These are phyloP conservation scores for Trachelus stipa DNA, from an alignment of 2,888 invertebrate species.

Conservation along the genomic window DNA sequence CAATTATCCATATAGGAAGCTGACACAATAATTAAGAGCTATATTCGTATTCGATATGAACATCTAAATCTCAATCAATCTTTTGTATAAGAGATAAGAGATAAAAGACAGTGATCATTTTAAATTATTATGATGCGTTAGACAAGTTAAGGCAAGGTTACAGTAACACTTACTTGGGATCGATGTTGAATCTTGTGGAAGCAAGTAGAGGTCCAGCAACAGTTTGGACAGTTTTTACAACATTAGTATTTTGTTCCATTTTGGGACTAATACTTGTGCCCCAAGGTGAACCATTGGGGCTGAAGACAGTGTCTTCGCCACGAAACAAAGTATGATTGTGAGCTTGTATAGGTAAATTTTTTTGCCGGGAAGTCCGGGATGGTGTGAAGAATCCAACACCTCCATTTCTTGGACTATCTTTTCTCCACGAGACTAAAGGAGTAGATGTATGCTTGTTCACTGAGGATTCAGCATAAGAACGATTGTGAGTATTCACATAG, in stretches of 20 bases:
- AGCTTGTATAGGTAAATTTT: slow-evolving; percentile 17
- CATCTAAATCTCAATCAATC: neutral
- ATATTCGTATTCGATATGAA: slow-evolving; percentile 1
- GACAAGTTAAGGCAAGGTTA: slow-evolving; percentile 2
- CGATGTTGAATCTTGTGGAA: slow-evolving; percentile 67
- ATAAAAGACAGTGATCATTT: neutral
- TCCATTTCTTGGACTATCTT: slow-evolving; percentile 39
- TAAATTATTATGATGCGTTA: neutral
- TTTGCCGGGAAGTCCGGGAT: slow-evolving; percentile 25
- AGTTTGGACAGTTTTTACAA: slow-evolving; percentile 56
- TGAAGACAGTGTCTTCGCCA: slow-evolving; percentile 41
- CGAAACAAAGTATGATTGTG: slow-evolving; percentile 33
- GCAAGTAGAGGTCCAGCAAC: slow-evolving; percentile 66
- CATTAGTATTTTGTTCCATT: slow-evolving; percentile 44
- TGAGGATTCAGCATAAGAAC: slow-evolving; percentile 11
- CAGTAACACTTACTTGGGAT: slow-evolving; percentile 61
- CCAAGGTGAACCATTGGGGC: slow-evolving; percentile 53
- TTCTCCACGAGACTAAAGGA: slow-evolving; percentile 37
- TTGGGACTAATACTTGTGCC: slow-evolving; percentile 53
- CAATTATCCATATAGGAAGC: neutral
- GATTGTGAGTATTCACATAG: slow-evolving; percentile 14
- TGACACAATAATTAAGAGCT: neutral
- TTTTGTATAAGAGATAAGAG: neutral
- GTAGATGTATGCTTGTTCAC: slow-evolving; percentile 45
- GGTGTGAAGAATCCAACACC: slow-evolving; percentile 27